Conservation (phyloP, 1,140 invertebrate genomes). For the Orchestia grillus region DNA sequence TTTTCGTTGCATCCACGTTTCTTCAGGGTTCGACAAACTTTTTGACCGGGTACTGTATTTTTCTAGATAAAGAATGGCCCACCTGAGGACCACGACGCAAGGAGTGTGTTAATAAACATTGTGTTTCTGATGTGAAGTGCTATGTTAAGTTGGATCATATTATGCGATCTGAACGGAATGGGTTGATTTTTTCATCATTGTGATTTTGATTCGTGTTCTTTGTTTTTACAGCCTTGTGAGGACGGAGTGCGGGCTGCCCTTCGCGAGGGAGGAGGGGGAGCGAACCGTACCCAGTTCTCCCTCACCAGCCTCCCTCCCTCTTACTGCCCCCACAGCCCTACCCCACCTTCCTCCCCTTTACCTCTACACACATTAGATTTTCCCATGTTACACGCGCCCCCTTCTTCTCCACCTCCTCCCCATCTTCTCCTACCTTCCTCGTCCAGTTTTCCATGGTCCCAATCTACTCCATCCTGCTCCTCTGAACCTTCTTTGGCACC, state of each 20-base stretch:
- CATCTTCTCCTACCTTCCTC: neutral
- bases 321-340: neutral
- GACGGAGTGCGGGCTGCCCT: constrained; percentile 40
- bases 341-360: neutral
- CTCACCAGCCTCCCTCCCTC: constrained; percentile 20
- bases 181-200: no score
- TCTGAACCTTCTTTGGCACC: neutral
- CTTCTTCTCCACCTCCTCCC: neutral
- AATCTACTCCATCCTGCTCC: neutral
- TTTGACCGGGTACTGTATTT: no score
- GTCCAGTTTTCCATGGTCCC: neutral
- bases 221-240: neutral
- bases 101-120: no score
- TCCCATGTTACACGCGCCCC: neutral
- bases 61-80: no score
- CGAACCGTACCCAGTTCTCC: neutral
- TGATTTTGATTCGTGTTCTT: no score
- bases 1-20: no score
- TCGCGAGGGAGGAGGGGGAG: constrained; percentile 49
- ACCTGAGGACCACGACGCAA: no score
- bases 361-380: neutral
- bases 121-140: no score
- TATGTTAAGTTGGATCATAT: no score
- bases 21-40: no score
- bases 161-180: no score